Evolutionary conservation across 2,113 vertebrate species (phyloP), one percentile per base, ranked within the genome.

Genomic region (Platichthys stellatus): DNA sequence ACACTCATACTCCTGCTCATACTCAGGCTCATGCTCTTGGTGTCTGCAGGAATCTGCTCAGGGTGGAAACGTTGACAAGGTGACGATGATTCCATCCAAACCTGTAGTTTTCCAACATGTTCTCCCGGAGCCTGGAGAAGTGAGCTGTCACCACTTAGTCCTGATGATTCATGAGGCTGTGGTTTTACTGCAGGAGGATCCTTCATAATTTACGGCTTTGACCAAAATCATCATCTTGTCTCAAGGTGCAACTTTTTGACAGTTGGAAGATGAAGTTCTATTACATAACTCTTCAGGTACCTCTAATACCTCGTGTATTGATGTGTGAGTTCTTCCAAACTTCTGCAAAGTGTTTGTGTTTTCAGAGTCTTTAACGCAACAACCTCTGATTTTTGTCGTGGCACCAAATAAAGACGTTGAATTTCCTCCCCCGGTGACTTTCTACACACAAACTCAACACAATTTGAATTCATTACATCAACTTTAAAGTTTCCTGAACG

Each of bases 11-110:
- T 31, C 28, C 5, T 1, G 5, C 28, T 31, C 26, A 3, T 28
- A 28, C 26, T 28, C 2, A 2, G 1, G 5, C 3, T 0, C 38
- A 12, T 10, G 12, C 0, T 45, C 35, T 23, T 74, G 63, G 58
- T 35, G 17, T 24, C 31, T 43, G 51, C 21, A 13, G 26, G 26
- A 56, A 17, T 21, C 40, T 28, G 15, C 2, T 20, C 47, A 47
- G 63, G 21, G 73, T 77, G 69, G 69, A 77, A 69, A 78, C 5
- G 64, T 63, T 35, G 74, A 64, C 59, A 57, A 51, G 38, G 26
- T 70, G 38, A 81, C 73, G 64, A 77, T 11, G 71, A 56, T 73
- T 70, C 63, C 56, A 21, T 66, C 53, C 51, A 13, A 7, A 20
- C 2, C 31, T 23, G 69, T 47, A 20, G 43, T 38, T 76, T 76